These are phyloP conservation scores for Micronisus gabar DNA, from an alignment of 2,113 vertebrate species.

Conservation along the genomic window DNA sequence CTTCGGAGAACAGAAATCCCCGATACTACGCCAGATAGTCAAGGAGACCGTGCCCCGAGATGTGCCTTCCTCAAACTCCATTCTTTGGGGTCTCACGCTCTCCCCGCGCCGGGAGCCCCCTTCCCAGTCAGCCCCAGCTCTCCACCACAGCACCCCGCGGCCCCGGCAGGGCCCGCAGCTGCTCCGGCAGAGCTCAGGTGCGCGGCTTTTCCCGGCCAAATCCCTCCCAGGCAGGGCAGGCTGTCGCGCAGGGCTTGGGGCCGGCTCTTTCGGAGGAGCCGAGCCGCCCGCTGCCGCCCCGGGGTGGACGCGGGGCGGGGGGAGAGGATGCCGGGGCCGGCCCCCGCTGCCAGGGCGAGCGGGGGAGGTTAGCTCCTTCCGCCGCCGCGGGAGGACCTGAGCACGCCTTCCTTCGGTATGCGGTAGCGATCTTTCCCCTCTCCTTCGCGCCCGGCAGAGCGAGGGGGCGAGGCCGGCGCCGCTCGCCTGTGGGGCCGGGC, in stretches of 20 bases:
- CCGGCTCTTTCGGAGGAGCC: not conserved
- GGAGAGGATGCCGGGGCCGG: no score
- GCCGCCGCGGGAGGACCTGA: not conserved
- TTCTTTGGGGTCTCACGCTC: fast-evolving
- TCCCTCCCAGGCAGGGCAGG: not conserved
- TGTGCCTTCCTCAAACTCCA: fast-evolving
- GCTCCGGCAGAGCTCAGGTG: not conserved
- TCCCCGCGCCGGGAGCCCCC: no score
- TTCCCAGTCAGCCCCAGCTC: not conserved
- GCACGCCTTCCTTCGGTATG: fast-evolving
- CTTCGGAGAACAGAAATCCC: fast-evolving
- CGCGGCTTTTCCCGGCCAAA: not conserved
- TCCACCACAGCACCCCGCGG: not conserved
- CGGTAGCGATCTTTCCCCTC: fast-evolving
- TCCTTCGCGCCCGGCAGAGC: no score
- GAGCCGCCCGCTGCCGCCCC: not conserved
- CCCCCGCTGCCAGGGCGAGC: not conserved
- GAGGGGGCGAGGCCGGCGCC: no score
- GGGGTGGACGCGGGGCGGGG: no score
- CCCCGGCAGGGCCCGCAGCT: no score
- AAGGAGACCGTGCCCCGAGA: fast-evolving
- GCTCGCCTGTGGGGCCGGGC: no score
- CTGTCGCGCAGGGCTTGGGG: no score
- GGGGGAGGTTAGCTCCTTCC: not conserved
- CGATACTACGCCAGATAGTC: fast-evolving